These are phyloP conservation scores for Tanypteryx hageni DNA, from an alignment of 2,888 invertebrate species.

Conservation along the genomic window DNA sequence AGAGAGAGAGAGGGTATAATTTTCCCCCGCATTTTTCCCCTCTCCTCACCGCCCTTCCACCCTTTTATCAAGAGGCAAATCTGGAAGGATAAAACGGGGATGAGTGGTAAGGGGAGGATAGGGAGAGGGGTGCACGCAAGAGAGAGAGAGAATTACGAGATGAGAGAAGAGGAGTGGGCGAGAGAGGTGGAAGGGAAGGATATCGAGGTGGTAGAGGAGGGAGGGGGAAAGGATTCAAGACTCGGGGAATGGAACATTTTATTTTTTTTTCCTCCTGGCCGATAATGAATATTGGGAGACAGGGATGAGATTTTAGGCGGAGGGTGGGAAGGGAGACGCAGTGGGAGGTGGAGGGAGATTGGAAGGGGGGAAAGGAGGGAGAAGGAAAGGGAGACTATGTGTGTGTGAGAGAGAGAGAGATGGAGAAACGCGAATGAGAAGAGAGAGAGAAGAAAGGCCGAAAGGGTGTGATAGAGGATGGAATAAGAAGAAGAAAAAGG, in stretches of 20 bases:
- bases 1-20: background rate
- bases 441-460: background rate
- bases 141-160: background rate
- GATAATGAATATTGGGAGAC: constrained; percentile 59
- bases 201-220: background rate
- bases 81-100: background rate
- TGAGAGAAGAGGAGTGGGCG: background rate
- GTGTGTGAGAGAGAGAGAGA: no score
- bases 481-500: background rate
- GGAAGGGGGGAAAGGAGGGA: background rate
- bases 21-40: background rate
- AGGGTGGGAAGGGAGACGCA: background rate
- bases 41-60: background rate
- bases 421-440: background rate
- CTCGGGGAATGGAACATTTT: background rate
- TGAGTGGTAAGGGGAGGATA: background rate
- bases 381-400: no score
- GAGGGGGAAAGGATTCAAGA: background rate
- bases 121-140: no score
- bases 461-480: background rate
- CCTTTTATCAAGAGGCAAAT: no score
- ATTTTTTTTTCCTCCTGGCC: constrained; percentile 36
- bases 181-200: background rate
- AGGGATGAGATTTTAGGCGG: background rate
- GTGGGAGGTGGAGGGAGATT: background rate